phyloP scores from a whole-genome alignment of 2,888 invertebrate species.

The Coronaproctus castanopsis region DNA sequence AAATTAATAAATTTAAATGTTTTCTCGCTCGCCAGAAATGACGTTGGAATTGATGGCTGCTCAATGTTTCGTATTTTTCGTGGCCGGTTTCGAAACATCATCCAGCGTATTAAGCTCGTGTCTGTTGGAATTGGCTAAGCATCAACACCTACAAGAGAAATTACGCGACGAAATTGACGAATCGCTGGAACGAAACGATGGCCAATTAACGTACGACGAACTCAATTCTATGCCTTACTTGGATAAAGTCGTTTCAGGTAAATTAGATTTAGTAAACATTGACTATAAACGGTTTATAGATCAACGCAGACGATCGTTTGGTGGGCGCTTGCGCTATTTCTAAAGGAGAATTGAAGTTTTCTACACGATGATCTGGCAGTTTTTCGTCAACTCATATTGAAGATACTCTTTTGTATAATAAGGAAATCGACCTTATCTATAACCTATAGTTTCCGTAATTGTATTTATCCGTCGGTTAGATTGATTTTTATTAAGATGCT shows the following conservation, averaged over 20 bases:
- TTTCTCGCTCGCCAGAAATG: conserved; percentile 20
- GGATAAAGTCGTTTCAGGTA: conserved; percentile 35
- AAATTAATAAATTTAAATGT: too few relatives aligned
- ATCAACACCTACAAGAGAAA: conserved; percentile 31
- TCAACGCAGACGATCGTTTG: too few relatives aligned
- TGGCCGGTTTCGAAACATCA: conserved; percentile 42
- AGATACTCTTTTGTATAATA: too few relatives aligned
- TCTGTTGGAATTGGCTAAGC: conserved; percentile 32
- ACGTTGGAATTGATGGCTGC: conserved; percentile 32
- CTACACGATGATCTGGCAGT: too few relatives aligned
- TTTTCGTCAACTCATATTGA: too few relatives aligned
- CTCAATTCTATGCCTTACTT: conserved; percentile 35
- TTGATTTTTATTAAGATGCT: too few relatives aligned
- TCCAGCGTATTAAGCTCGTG: conserved; percentile 37
- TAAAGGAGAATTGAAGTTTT: too few relatives aligned
- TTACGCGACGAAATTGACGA: conserved; percentile 30
- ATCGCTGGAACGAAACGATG: conserved; percentile 28
- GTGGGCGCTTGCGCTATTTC: too few relatives aligned
- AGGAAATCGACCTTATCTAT: too few relatives aligned
- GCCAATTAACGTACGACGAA: conserved; percentile 33
- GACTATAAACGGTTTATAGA: too few relatives aligned
- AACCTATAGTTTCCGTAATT: too few relatives aligned
- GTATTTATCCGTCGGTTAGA: too few relatives aligned
- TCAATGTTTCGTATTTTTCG: conserved; percentile 36
- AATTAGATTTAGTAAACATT: conserved; percentile 1